Evolutionary conservation across 2,888 invertebrate species (phyloP).

Genomic region (Autographa pulchrina): DNA sequence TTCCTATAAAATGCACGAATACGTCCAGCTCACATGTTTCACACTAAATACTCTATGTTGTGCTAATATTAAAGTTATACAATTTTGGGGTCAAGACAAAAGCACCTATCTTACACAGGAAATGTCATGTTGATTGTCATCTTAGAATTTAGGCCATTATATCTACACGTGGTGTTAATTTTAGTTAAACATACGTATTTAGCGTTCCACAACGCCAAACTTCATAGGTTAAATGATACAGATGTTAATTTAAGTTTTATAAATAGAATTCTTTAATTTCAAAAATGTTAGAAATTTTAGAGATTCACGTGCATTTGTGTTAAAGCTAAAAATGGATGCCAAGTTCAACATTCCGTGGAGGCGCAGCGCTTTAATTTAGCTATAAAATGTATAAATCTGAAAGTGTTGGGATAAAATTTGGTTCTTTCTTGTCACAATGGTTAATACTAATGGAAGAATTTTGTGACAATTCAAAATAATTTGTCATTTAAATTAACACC

Average conservation of each 20-base stretch:
- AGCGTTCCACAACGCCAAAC: constrained; percentile 42
- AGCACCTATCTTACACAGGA: constrained; percentile 54
- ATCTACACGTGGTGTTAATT: constrained; percentile 47
- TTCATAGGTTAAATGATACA: constrained; percentile 49
- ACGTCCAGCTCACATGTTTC: constrained; percentile 54
- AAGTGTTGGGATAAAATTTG: constrained; percentile 40
- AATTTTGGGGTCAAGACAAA: constrained; percentile 55
- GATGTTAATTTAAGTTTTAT: constrained; percentile 58
- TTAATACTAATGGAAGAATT: constrained; percentile 56
- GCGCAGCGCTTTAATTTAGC: constrained; percentile 36
- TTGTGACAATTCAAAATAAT: constrained; percentile 48
- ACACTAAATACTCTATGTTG: constrained; percentile 52
- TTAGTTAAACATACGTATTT: constrained; percentile 33
- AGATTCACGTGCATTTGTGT: constrained; percentile 50
- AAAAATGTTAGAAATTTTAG: constrained; percentile 28
- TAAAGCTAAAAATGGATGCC: constrained; percentile 55
- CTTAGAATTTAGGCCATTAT: constrained; percentile 65
- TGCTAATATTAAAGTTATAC: constrained; percentile 52
- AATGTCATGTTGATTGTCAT: constrained; percentile 56
- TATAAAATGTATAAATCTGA: constrained; percentile 36
- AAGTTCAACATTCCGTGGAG: constrained; percentile 36
- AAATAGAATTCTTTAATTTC: constrained; percentile 26
- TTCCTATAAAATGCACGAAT: constrained; percentile 73
- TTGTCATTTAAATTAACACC: constrained; percentile 59
- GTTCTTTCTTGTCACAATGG: constrained; percentile 47